Evolutionary conservation across 2,888 invertebrate genomes (phyloP), one percentile per base, ranked within the genome.

Genomic region (Trichacis sp.): DNA sequence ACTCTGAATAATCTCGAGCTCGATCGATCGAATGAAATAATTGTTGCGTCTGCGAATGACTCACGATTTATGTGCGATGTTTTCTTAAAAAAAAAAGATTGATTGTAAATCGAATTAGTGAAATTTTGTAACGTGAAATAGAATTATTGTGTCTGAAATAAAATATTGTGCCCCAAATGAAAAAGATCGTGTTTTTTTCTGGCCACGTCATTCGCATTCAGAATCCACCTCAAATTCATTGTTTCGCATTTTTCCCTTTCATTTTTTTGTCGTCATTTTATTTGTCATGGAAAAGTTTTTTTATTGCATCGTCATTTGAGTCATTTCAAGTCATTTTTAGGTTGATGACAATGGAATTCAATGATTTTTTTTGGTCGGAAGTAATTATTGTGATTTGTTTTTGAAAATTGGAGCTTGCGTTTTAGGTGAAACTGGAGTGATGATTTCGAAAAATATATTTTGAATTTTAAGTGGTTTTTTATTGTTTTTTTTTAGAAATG

Each of bases 1-100:
- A 53, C 45, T 15, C n/a, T 49, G 20, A 52, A 51, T 12, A 40
- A 33, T 11, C 29, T 30, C 42, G n/a, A n/a, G n/a, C 53, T 40
- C 48, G 12, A 36, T 29, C 20, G 12, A 19, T 24, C 38, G 15
- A 15, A 40, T 14, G 15, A 6, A 49, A n/a, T 40, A 50, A 53
- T 46, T 33, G n/a, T 17, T 46, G 49, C 46, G 43, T 43, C 43
- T 14, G 17, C 30, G 48, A 72, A 72, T 67, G 68, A 69, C 71
- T 71, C 69, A 59, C 2, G 33, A 68, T 64, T 58, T 62, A 59
- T 59, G 66, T 54, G 50, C 46, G 64, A 64, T 40, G 45, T 15
- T 57, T 50, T 17, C 30, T 50, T 15, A 20, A 42, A 57, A 45
- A n/a, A 46, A 17, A 53, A 30, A 29, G 20, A 30, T 33, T 20